Conservation (phyloP, 2,888 invertebrate species). For the Aricia artaxerxes region DNA sequence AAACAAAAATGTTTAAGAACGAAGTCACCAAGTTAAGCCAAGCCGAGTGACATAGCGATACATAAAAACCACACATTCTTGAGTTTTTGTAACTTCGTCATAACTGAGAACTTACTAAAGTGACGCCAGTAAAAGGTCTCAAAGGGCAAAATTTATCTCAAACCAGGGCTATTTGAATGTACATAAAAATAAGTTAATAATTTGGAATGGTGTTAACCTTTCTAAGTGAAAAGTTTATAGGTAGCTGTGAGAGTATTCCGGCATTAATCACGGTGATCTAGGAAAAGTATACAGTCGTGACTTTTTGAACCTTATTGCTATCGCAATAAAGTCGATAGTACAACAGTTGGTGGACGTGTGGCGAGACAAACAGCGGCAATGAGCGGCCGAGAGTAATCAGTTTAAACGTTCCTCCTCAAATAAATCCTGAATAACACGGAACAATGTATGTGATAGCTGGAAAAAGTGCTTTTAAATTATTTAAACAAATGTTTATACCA, state of each 20-base stretch:
- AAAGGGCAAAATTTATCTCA: background rate
- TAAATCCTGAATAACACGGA: conserved; percentile 67
- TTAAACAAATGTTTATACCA: background rate
- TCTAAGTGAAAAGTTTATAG: background rate
- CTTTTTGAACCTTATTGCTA: conserved; percentile 12
- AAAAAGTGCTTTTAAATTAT: conserved; percentile 1
- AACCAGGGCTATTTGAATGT: background rate
- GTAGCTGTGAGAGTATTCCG: background rate
- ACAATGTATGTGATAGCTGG: conserved; percentile 54
- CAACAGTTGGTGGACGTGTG: conserved; percentile 16
- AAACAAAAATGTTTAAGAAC: background rate
- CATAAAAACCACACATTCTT: background rate
- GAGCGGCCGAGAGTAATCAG: conserved; percentile 56
- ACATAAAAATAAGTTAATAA: background rate
- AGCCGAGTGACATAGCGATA: too few species aligned
- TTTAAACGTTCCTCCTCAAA: conserved; percentile 61
- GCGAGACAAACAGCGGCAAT: conserved; percentile 37
- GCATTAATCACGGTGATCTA: conserved; percentile 23
- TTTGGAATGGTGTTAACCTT: background rate
- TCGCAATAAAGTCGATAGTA: background rate
- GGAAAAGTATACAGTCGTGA: conserved; percentile 12
- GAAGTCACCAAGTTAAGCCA: too few species aligned
- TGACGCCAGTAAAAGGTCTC: background rate
- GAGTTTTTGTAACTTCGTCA: background rate
- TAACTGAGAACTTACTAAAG: background rate